phyloP scores from a whole-genome alignment of 2,797 vertebrate species.

The Meriones psammophilus region DNA sequence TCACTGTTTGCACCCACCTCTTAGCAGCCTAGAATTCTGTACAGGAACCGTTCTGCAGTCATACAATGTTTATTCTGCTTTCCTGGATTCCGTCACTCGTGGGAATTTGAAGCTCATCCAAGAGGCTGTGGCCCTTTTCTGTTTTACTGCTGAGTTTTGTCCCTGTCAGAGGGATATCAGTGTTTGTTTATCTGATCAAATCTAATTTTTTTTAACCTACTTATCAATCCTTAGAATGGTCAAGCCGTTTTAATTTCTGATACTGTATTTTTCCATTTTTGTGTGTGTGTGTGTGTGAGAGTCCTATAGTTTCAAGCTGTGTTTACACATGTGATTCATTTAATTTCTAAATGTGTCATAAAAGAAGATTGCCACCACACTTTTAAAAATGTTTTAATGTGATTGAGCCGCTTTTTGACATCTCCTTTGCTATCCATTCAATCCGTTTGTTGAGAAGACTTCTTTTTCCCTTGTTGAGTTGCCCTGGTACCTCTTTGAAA shows the following conservation, averaged over 20 bases:
- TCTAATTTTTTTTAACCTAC: neutral
- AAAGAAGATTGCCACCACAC: neutral
- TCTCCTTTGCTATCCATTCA: neutral
- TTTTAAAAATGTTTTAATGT: neutral
- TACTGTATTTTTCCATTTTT: neutral
- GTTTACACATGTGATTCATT: neutral
- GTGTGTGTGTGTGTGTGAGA: neutral
- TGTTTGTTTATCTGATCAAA: neutral
- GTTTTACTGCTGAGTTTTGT: neutral
- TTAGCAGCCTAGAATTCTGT: neutral
- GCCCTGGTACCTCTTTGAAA: neutral
- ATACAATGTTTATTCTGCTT: neutral
- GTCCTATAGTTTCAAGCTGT: neutral
- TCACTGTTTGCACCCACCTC: neutral
- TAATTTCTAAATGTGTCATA: neutral
- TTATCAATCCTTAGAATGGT: neutral
- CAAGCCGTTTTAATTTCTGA: neutral
- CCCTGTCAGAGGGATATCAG: neutral
- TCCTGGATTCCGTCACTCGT: neutral
- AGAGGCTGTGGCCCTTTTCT: neutral
- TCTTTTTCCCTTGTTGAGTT: neutral
- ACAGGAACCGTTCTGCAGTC: neutral
- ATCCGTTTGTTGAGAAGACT: neutral
- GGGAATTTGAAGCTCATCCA: neutral
- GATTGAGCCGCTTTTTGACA: neutral